Conservation (phyloP, 2,113 vertebrate species). For the Alces alces region DNA sequence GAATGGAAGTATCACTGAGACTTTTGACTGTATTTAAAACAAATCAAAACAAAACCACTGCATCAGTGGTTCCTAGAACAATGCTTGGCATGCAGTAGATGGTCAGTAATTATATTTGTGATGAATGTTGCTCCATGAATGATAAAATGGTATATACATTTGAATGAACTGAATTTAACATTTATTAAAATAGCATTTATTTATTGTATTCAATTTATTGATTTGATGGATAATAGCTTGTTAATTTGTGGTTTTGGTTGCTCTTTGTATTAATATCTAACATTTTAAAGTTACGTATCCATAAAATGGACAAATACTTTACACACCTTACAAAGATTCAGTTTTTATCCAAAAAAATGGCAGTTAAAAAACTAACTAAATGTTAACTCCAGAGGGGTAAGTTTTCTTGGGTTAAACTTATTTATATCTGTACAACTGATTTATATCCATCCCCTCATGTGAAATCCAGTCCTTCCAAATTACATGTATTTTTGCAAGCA, state of each 20-base stretch:
- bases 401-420: not conserved
- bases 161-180: not conserved
- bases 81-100: not conserved
- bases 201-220: not conserved
- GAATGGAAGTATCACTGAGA: not conserved
- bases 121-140: not conserved
- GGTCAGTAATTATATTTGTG: not conserved
- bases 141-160: not conserved
- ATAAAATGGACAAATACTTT: not conserved
- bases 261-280: not conserved
- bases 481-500: not conserved
- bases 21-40: not conserved
- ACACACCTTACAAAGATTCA: not conserved
- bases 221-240: not conserved
- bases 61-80: not conserved
- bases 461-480: not conserved
- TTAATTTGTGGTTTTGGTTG: not conserved
- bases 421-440: not conserved
- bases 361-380: not conserved
- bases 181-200: not conserved
- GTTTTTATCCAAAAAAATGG: not conserved
- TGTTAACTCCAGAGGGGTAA: not conserved
- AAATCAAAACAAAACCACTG: not conserved
- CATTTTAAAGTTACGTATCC: not conserved
- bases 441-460: not conserved